Percentiles rank a stretch among this genome's conserved stretches.
Evolutionary conservation across 2,888 invertebrate genomes (phyloP).

Genomic region (Thera britannica): DNA sequence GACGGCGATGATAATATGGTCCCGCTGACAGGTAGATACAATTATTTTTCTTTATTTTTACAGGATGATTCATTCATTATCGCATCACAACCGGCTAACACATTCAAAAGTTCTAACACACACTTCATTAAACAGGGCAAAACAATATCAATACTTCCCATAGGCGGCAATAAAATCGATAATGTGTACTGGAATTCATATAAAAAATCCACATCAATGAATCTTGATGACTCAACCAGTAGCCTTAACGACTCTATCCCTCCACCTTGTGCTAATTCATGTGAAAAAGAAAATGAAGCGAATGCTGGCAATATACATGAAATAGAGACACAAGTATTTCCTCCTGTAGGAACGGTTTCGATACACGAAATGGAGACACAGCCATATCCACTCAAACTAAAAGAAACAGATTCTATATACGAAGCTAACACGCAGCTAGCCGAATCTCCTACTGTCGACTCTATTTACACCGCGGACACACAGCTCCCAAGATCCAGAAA

Average conservation of each 20-base stretch:
- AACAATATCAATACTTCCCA: constrained; percentile 59
- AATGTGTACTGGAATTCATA: constrained; percentile 67
- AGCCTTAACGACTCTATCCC: constrained; percentile 51
- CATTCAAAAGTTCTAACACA: constrained; percentile 51
- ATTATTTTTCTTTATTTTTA: constrained; percentile 41
- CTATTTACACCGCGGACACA: constrained; percentile 32
- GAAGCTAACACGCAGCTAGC: constrained; percentile 57
- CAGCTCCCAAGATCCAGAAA: constrained; percentile 17
- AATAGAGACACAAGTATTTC: constrained; percentile 61
- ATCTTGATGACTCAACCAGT: constrained; percentile 54
- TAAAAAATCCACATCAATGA: constrained; percentile 64
- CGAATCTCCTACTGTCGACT: constrained; percentile 13
- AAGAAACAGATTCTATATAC: constrained; percentile 33
- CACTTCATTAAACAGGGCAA: constrained; percentile 64
- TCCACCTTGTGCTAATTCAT: constrained; percentile 37
- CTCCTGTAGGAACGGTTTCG: constrained; percentile 1
- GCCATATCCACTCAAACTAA: constrained; percentile 28
- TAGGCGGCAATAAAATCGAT: constrained; percentile 63
- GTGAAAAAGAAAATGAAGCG: constrained; percentile 38
- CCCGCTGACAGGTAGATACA: not conserved
- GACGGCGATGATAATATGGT: not conserved
- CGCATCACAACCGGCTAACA: constrained; percentile 55
- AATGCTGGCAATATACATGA: constrained; percentile 48
- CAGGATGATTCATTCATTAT: constrained; percentile 75
- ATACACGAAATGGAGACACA: constrained; percentile 66